Conservation (phyloP, 2,113 vertebrate genomes). For the Serinus canaria region DNA sequence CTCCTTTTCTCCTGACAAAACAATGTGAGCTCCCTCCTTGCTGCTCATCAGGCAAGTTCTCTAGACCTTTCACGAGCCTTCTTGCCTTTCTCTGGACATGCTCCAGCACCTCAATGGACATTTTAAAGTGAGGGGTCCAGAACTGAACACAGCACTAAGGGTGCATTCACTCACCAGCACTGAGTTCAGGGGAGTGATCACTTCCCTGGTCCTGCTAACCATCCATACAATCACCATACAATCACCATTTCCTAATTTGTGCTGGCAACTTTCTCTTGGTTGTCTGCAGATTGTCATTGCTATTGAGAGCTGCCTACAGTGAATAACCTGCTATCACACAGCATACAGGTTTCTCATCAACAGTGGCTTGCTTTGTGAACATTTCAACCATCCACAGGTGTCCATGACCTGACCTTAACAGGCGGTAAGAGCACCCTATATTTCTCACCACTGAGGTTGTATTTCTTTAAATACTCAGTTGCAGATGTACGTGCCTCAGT, state of each 20-base stretch:
- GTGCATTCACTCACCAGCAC: neutral
- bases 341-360: neutral
- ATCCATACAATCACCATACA: neutral
- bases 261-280: neutral
- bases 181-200: neutral
- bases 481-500: neutral
- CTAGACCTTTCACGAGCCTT: neutral
- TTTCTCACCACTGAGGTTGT: neutral
- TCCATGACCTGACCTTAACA: neutral
- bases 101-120: neutral
- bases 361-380: neutral
- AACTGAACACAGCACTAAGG: neutral
- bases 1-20: neutral
- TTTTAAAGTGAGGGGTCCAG: neutral
- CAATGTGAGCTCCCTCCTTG: neutral
- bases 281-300: neutral
- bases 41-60: accelerated
- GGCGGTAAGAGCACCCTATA: neutral
- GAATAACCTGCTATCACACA: neutral
- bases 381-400: neutral
- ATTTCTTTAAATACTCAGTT: neutral
- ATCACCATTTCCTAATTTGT: neutral
- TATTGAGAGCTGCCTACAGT: neutral
- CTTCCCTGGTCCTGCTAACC: too few relatives aligned
- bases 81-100: neutral